phyloP scores from a whole-genome alignment of 2,113 vertebrate species.

The Siphamia tubifer region DNA sequence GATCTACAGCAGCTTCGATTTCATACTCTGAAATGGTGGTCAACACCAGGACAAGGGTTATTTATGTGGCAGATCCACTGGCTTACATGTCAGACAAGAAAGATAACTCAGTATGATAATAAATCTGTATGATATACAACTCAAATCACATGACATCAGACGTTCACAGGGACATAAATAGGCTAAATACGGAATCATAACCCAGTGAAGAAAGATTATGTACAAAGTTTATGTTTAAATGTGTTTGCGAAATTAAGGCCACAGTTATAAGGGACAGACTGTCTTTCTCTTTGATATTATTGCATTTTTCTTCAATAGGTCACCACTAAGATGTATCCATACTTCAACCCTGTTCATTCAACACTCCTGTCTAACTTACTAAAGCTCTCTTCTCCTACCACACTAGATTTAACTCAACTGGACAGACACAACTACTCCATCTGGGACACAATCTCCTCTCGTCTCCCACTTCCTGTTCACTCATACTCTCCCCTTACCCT shows the following conservation, averaged over 20 bases:
- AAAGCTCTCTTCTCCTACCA: constrained; percentile 22
- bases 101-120: constrained; percentile 28
- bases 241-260: constrained; percentile 71
- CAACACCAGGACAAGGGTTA: constrained; percentile 52
- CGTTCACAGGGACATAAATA: constrained; percentile 62
- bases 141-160: constrained; percentile 56
- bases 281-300: constrained; percentile 59
- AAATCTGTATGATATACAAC: constrained; percentile 43
- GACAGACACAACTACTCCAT: background rate
- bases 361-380: constrained; percentile 40
- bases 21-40: constrained; percentile 35
- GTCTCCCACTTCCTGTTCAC: constrained; percentile 23
- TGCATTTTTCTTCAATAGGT: constrained; percentile 56
- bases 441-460: background rate
- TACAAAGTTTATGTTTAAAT: constrained; percentile 63
- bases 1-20: constrained; percentile 57
- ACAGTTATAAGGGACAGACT: constrained; percentile 66
- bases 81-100: constrained; percentile 22
- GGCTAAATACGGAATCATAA: constrained; percentile 58
- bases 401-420: background rate
- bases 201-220: constrained; percentile 59
- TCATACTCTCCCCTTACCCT: background rate
- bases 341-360: constrained; percentile 12
- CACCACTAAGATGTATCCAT: constrained; percentile 32
- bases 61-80: constrained; percentile 28